These are phyloP conservation scores for Anarhynchus alexandrinus DNA, from an alignment of 2,113 vertebrate species.

Conservation along the genomic window DNA sequence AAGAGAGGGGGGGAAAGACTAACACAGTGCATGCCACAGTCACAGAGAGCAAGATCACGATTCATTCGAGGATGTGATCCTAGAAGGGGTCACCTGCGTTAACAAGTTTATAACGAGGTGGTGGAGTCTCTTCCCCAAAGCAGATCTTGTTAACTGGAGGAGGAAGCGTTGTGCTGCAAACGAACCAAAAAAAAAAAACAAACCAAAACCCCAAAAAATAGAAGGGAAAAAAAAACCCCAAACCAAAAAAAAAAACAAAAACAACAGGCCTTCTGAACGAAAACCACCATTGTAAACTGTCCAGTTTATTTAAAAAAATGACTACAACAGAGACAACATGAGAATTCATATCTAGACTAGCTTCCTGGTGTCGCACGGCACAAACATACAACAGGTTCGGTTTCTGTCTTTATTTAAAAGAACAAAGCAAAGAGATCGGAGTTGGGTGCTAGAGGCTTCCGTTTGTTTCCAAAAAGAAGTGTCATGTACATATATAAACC, in stretches of 20 bases:
- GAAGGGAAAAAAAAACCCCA: background rate
- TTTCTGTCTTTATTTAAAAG: conserved; percentile 71
- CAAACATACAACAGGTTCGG: conserved; percentile 77
- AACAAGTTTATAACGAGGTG: conserved; percentile 55
- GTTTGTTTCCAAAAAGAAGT: conserved; percentile 74
- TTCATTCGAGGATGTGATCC: conserved; percentile 67
- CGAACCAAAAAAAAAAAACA: background rate
- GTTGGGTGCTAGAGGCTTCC: conserved; percentile 78
- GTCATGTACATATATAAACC: conserved; percentile 85
- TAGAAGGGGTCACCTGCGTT: conserved; percentile 61
- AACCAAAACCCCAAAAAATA: background rate
- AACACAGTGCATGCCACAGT: conserved; percentile 66
- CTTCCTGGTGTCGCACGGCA: conserved; percentile 76
- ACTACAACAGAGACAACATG: conserved; percentile 85
- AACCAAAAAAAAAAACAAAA: background rate
- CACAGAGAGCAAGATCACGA: conserved; percentile 62
- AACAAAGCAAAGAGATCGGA: conserved; percentile 80
- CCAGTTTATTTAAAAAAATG: conserved; percentile 85
- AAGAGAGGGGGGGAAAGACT: conserved; percentile 44
- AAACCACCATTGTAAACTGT: conserved; percentile 87
- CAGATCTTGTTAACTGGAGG: conserved; percentile 60
- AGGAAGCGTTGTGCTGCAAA: conserved; percentile 60
- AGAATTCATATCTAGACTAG: conserved; percentile 82
- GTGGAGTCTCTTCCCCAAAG: conserved; percentile 52
- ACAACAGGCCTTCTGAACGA: conserved; percentile 69